Base-by-base conservation (phyloP, 2,888 invertebrate species). In the Resseliella maxima region DNA sequence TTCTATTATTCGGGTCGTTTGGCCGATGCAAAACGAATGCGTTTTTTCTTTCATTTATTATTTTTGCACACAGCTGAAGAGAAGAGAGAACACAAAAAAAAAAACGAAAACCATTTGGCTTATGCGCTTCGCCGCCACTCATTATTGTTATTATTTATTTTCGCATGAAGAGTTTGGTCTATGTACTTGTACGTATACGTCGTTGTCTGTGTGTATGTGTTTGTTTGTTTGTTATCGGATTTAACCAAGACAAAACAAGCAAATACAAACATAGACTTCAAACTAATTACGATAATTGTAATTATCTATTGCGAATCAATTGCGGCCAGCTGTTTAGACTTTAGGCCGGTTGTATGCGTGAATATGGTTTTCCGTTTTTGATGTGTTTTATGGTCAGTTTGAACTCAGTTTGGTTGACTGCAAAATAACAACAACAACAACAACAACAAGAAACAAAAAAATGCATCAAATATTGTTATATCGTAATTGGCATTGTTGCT, bases 271-370 rank as follows among this genome's bases (percentile, higher is more conserved):
- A 83, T 38, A 21, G 36, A 38, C 38, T 38, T 83, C n/a, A 15
- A 72, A 83, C 83, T 83, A 83, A 83, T 83, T 83, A 83, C 38
- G 38, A 83, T 83, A 83, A 83, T 83, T 83, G 83, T n/a, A 83
- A 83, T 83, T 83, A 83, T 38, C 83, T 83, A 83, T 83, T 83
- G 83, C 83, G 38, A 83, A 83, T 83, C 38, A 38, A 38, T 83
- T 83, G 83, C 83, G 38, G 38, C 83, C 83, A 83, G 83, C 83
- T 83, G 83, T 83, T 50, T 81, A 36, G 81, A 50, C 81, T 5
- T 35, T 50, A 18, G 18, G 15, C 2, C 21, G 83, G 38, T 38
- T 38, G 83, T 83, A 6, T 24, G 83, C n/a, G 83, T 83, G 15
- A 24, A 24, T 38, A n/a, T 24, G n/a, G 18, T 36, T 83, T 83